Percentiles rank a stretch among this genome's conserved stretches.
Evolutionary conservation across 2,113 vertebrate genomes (phyloP).

Genomic region (Oncorhynchus mykiss): DNA sequence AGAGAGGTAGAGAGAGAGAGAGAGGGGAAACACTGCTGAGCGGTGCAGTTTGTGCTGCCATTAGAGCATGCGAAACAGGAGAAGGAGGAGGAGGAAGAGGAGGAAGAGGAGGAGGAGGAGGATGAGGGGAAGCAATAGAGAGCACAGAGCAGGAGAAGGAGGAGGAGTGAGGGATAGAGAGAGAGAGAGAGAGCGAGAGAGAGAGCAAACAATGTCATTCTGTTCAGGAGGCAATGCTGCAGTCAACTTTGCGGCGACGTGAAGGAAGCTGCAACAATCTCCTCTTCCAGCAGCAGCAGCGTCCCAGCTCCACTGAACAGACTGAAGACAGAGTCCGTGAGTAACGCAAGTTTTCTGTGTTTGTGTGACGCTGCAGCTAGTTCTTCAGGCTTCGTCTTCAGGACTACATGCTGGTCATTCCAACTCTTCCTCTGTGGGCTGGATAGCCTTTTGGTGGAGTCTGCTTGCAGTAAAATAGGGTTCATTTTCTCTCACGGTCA

Average conservation of each 20-base stretch:
- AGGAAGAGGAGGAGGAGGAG: constrained; percentile 14
- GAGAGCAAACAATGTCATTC: constrained; percentile 85
- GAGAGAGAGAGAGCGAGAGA: constrained; percentile 57
- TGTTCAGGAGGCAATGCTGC: constrained; percentile 82
- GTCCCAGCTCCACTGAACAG: too few species aligned
- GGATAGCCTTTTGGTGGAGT: not conserved
- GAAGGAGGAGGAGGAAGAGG: constrained; percentile 51
- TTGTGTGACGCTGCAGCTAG: not conserved
- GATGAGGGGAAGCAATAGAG: constrained; percentile 35
- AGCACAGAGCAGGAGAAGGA: constrained; percentile 44
- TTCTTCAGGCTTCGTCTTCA: constrained; percentile 25
- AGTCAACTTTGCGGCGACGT: constrained; percentile 77
- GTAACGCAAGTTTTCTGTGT: constrained; percentile 71
- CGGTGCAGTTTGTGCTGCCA: constrained; percentile 85
- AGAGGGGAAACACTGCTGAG: constrained; percentile 81
- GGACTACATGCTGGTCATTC: not conserved
- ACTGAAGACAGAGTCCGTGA: constrained; percentile 42
- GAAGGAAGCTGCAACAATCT: constrained; percentile 41
- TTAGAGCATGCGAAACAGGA: constrained; percentile 71
- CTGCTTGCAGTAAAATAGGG: constrained; percentile 11
- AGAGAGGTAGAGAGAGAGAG: too few species aligned
- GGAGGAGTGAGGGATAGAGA: constrained; percentile 23
- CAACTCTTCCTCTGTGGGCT: not conserved
- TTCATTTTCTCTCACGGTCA: constrained; percentile 21
- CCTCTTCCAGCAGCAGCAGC: constrained; percentile 15